phyloP scores from a whole-genome alignment of 1,140 invertebrate species.

The Tetramorium alpestre region DNA sequence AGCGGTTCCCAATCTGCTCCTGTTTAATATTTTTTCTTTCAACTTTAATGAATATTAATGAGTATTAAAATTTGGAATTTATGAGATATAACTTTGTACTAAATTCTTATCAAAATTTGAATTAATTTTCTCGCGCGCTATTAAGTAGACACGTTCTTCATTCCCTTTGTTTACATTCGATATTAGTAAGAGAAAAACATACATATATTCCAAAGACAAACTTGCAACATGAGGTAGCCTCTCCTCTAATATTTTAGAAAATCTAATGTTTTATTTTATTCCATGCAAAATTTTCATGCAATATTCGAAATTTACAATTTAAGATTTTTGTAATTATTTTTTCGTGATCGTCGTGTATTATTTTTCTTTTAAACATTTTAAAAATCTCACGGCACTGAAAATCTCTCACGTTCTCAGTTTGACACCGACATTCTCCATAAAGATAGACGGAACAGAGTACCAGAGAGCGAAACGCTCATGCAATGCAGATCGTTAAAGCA shows the following conservation, averaged over 20 bases:
- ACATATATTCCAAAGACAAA: neutral
- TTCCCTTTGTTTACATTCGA: neutral
- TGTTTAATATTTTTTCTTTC: neutral
- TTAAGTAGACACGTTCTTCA: neutral
- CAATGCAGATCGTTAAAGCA: constrained; percentile 76
- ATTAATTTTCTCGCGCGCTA: neutral
- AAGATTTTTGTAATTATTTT: neutral
- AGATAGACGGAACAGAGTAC: constrained; percentile 20
- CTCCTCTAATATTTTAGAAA: neutral
- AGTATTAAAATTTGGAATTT: constrained; percentile 28
- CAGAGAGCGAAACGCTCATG: constrained; percentile 65
- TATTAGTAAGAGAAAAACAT: neutral
- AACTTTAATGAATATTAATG: constrained; percentile 13
- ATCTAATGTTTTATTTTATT: neutral
- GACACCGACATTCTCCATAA: constrained; percentile 15
- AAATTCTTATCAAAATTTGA: constrained; percentile 1
- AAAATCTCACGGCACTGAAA: neutral
- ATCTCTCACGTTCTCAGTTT: neutral
- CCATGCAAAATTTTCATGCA: neutral
- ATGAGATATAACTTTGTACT: neutral
- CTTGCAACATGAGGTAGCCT: neutral
- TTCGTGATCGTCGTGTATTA: too few relatives aligned
- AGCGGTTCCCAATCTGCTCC: neutral
- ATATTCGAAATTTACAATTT: neutral
- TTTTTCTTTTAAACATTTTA: neutral